Percentiles rank a stretch among this genome's conserved stretches.
phyloP scores from a whole-genome alignment of 2,113 vertebrate genomes.

The Oreotrochilus melanogaster region DNA sequence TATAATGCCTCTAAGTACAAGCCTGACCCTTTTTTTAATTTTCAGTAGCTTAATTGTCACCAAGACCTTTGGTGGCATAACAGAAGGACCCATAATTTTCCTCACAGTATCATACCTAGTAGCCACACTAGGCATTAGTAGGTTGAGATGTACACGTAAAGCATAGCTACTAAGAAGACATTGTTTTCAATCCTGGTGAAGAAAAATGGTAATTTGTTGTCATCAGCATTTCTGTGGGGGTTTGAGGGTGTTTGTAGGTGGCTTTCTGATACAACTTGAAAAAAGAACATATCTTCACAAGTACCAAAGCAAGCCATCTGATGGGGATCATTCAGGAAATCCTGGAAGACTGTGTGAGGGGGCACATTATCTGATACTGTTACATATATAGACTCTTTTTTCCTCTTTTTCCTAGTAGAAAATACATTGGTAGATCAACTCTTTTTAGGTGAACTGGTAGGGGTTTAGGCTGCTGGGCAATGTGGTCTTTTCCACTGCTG shows the following conservation, averaged over 20 bases:
- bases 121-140: background rate
- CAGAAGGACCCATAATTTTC: background rate
- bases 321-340: background rate
- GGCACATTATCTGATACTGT: background rate
- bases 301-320: background rate
- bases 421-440: background rate
- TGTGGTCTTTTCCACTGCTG: background rate
- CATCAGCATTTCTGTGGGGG: background rate
- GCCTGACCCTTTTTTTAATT: background rate
- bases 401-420: rapidly evolving
- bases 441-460: background rate
- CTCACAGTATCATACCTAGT: background rate
- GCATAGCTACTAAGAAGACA: background rate
- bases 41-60: background rate
- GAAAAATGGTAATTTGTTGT: background rate
- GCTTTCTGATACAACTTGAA: background rate
- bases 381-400: background rate
- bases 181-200: background rate
- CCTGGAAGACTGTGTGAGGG: background rate
- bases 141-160: background rate
- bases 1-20: background rate
- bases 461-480: background rate
- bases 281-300: background rate
- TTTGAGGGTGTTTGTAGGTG: background rate
- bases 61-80: background rate